These are phyloP conservation scores for Rhinopithecus roxellana DNA, from an alignment of 2,113 vertebrate species.

Conservation along the genomic window DNA sequence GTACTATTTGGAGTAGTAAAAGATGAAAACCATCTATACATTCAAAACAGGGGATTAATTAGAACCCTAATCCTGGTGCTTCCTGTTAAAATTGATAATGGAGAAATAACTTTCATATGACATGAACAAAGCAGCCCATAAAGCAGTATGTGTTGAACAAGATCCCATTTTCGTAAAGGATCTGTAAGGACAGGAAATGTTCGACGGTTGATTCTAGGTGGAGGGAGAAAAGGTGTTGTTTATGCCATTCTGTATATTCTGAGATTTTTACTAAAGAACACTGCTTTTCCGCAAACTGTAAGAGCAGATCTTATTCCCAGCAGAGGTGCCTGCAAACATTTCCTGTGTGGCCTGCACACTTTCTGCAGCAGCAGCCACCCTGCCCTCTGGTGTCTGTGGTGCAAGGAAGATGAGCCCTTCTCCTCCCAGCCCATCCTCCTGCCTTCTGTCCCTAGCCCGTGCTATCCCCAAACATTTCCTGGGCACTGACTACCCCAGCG, in stretches of 20 bases:
- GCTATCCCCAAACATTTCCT: neutral
- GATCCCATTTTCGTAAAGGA: neutral
- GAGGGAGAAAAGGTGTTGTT: neutral
- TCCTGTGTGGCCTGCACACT: neutral
- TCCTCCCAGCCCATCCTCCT: neutral
- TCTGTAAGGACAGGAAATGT: fast-evolving
- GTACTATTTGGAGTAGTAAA: neutral
- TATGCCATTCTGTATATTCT: neutral
- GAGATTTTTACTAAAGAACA: fast-evolving
- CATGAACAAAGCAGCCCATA: fast-evolving
- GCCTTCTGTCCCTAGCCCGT: neutral
- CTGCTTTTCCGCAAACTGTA: no score
- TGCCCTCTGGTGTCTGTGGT: neutral
- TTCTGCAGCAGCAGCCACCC: neutral
- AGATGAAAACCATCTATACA: neutral
- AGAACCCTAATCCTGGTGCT: fast-evolving
- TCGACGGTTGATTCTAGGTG: fast-evolving
- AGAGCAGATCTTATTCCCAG: neutral
- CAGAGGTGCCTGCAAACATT: fast-evolving
- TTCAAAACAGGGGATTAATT: neutral
- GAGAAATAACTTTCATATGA: fast-evolving
- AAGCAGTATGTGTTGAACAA: fast-evolving
- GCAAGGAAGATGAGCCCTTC: neutral
- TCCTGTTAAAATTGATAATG: fast-evolving
- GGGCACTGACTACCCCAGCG: no score